Conservation (phyloP, 2,888 invertebrate species). For the Nymphalis urticae region DNA sequence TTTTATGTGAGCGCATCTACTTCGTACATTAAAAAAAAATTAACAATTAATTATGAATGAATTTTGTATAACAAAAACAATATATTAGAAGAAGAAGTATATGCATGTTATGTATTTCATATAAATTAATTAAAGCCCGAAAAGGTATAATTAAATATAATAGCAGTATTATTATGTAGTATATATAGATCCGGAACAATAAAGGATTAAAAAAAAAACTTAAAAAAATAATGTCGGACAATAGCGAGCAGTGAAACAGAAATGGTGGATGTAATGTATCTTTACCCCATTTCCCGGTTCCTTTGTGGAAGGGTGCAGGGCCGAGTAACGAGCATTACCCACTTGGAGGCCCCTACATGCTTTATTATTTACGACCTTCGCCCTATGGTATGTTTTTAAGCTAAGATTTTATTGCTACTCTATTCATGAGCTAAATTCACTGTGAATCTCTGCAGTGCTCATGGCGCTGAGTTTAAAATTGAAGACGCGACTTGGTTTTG, state of each 20-base stretch:
- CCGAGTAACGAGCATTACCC: constrained; percentile 73
- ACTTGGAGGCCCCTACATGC: constrained; percentile 68
- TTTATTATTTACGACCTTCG: constrained; percentile 79
- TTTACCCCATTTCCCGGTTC: constrained; percentile 67
- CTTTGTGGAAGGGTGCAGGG: constrained; percentile 70
- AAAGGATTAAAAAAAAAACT: constrained; percentile 45
- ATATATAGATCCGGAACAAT: too few relatives aligned
- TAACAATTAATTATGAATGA: too few relatives aligned
- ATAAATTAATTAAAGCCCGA: too few relatives aligned
- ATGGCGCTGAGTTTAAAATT: constrained; percentile 30
- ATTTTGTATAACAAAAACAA: too few relatives aligned
- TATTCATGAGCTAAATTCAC: constrained; percentile 74
- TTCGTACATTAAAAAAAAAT: too few relatives aligned
- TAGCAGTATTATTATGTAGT: too few relatives aligned
- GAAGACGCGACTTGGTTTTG: neutral
- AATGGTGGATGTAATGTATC: constrained; percentile 73
- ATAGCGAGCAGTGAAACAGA: constrained; percentile 62
- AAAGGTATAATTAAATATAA: too few relatives aligned
- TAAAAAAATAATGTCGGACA: constrained; percentile 43
- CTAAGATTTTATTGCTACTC: constrained; percentile 78
- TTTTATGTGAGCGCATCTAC: too few relatives aligned
- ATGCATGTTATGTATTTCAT: too few relatives aligned
- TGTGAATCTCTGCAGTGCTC: constrained; percentile 49
- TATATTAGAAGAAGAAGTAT: too few relatives aligned
- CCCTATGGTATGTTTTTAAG: constrained; percentile 78